Percentiles rank a stretch among this genome's conserved stretches.
Conservation (phyloP, 2,888 invertebrate species). For the Caenorhabditis drosophilae region DNA sequence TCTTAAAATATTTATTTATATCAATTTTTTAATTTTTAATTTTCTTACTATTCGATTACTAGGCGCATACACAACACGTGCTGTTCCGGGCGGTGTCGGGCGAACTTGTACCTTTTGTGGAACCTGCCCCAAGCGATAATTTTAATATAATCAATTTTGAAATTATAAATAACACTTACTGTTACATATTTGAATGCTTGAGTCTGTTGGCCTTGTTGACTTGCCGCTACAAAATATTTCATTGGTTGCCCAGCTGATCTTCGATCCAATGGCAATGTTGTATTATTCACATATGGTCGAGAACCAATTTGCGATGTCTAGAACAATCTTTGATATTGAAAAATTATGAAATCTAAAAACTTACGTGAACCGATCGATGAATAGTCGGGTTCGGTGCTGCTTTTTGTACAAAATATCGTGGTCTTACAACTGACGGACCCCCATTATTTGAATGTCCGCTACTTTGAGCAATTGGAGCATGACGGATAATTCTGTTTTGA, state of each 20-base stretch:
- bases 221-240: slow-evolving; percentile 25
- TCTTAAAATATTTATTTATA: neutral
- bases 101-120: too few relatives aligned
- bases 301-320: neutral
- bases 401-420: slow-evolving; percentile 28
- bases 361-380: neutral
- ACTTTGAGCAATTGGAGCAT: slow-evolving; percentile 10
- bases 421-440: slow-evolving; percentile 9
- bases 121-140: neutral
- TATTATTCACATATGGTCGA: slow-evolving; percentile 5
- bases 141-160: neutral
- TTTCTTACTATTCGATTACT: neutral
- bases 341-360: neutral
- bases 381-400: neutral
- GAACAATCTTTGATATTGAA: slow-evolving; percentile 9
- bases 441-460: too few relatives aligned
- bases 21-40: neutral
- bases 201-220: slow-evolving; percentile 6
- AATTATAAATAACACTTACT: too few relatives aligned
- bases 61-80: too few relatives aligned
- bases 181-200: too few relatives aligned
- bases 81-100: too few relatives aligned
- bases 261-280: neutral
- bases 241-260: slow-evolving; percentile 11
- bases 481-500: neutral